A percentile compares a stretch with the other conserved stretches of the same genome.
These are phyloP conservation scores for Lydus trimaculatus DNA, from an alignment of 2,888 invertebrate species.

Conservation along the genomic window DNA sequence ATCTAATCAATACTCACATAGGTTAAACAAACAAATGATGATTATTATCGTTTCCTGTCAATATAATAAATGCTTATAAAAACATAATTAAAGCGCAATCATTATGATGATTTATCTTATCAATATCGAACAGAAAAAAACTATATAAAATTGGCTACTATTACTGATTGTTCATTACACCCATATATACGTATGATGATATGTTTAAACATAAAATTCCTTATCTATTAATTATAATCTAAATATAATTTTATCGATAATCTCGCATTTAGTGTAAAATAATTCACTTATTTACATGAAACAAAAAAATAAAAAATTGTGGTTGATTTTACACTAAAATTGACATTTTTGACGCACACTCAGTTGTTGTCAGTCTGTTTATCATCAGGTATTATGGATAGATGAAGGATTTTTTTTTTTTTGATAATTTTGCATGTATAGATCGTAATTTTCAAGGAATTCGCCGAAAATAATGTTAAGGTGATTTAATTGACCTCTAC, in stretches of 20 bases:
- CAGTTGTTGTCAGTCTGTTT: neutral
- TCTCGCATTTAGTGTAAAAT: slow-evolving; percentile 1
- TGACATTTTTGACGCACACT: slow-evolving; percentile 11
- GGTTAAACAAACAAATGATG: slow-evolving; percentile 22
- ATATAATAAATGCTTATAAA: slow-evolving; percentile 11
- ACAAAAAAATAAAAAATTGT: neutral
- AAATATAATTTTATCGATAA: slow-evolving; percentile 15
- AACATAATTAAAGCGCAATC: slow-evolving; percentile 22
- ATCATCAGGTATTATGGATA: too few relatives aligned
- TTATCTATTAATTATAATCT: slow-evolving; percentile 16
- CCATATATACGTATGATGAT: neutral
- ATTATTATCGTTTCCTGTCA: neutral
- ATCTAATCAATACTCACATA: slow-evolving; percentile 26
- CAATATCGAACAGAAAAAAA: neutral
- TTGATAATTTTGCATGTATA: too few relatives aligned
- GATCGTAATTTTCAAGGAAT: too few relatives aligned
- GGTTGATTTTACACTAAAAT: neutral
- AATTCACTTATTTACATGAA: slow-evolving; percentile 10
- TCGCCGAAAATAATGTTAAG: too few relatives aligned
- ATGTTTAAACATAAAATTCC: neutral
- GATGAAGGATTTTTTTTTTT: too few relatives aligned
- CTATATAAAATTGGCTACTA: neutral
- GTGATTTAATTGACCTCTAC: too few relatives aligned
- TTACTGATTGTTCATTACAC: neutral
- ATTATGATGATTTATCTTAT: neutral